Percentiles rank a stretch among this genome's conserved stretches.
Conservation (phyloP, 2,113 vertebrate species). For the Ailuropoda melanoleuca region DNA sequence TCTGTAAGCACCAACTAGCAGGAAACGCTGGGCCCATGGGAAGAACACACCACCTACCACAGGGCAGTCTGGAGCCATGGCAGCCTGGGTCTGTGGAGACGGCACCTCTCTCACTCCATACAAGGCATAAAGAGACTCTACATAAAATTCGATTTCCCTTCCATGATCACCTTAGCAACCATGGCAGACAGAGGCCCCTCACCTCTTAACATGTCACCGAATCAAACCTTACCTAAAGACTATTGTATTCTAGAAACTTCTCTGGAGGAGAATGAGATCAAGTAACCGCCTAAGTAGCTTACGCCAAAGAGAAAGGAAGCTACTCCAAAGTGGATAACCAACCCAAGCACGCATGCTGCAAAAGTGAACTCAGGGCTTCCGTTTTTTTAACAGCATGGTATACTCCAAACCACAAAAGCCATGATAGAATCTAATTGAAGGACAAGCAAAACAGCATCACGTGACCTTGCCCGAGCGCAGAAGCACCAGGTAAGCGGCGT, state of each 20-base stretch:
- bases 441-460: background rate
- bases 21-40: background rate
- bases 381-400: background rate
- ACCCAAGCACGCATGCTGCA: background rate
- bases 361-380: background rate
- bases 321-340: background rate
- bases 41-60: background rate
- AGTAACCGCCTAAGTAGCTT: background rate
- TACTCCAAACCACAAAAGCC: background rate
- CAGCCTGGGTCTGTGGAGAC: background rate
- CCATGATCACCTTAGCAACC: background rate
- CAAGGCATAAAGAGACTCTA: background rate
- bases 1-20: background rate
- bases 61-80: background rate
- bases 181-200: background rate
- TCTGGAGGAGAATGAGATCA: background rate
- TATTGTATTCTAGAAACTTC: conserved; percentile 2
- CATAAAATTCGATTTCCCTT: background rate
- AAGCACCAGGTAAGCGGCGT: background rate
- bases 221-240: background rate
- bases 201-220: background rate
- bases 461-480: background rate
- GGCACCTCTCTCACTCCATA: background rate
- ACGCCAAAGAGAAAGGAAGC: background rate
- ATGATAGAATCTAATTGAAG: background rate